Evolutionary conservation across 2,797 vertebrate species (phyloP), one percentile per base, ranked within the genome.

Genomic region (Cossypha caffra): DNA sequence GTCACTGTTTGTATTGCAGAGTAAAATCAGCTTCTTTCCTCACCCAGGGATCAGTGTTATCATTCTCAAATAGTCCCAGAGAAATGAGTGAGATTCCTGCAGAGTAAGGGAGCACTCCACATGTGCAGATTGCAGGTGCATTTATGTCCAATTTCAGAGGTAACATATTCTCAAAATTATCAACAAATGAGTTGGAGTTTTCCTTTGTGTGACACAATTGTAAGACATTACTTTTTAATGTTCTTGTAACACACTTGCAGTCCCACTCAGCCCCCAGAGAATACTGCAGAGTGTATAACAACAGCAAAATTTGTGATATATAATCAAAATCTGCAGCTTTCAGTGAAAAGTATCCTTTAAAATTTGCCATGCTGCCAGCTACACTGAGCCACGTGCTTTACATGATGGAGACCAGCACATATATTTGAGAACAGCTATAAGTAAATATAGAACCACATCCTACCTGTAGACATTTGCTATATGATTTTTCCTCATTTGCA

Each of bases 351-450:
- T n/a, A 50, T 71, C 52, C 63, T 81, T 80, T 79, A 68, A 67
- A 79, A 83, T 50, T 50, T 73, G 58, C 75, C 67, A 15, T 31
- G 38, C 51, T 94, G 59, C 77, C 88, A 93, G 68, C 81, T 62
- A 16, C 72, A 16, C 67, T 72, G 76, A 80, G 61, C 42, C 55
- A 23, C 55, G 16, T 31, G 7, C 28, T 95, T 75, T 16, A 48
- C 13, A 11, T 52, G 71, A 54, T 35, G 77, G 66, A 91, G 75
- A 84, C 8, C 0, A 3, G 58, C 28, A 45, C 13, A 29, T 23
- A 17, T 25, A 24, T 88, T 77, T 97, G 75, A 79, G 67, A 93
- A 78, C 9, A 95, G 63, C 61, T 93, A 16, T 75, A 76, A 96
- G 85, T 75, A 93, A 88, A 87, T 84, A 71, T 0, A 81, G 86